Percentiles rank a stretch among this genome's conserved stretches.
phyloP scores from a whole-genome alignment of 1,140 invertebrate species.

The Sycobia sp. region DNA sequence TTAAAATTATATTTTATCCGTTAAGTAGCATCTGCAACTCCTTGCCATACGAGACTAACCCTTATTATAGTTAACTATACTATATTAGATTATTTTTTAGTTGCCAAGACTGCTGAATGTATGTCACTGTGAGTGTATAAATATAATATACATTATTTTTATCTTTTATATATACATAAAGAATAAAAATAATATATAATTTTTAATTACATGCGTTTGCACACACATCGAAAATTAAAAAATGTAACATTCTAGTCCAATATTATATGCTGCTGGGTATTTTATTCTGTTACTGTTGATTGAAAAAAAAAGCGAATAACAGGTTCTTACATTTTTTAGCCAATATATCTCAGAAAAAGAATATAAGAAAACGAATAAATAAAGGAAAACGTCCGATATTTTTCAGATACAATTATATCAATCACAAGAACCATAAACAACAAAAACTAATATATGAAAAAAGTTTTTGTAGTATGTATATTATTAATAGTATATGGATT shows the following conservation, averaged over 20 bases:
- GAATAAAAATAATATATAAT: constrained; percentile 31
- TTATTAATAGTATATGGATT: too few species aligned
- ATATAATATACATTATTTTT: constrained; percentile 41
- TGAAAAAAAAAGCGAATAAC: not conserved
- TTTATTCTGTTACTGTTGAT: constrained; percentile 23
- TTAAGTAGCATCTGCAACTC: constrained; percentile 20
- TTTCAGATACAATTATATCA: too few species aligned
- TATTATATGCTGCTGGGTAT: constrained; percentile 35
- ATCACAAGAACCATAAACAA: not conserved
- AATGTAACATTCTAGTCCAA: constrained; percentile 39
- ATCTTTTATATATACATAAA: too few species aligned
- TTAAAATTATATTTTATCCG: too few species aligned
- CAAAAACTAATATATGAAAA: too few species aligned
- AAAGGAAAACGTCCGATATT: too few species aligned
- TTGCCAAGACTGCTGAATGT: constrained; percentile 42
- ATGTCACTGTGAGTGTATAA: too few species aligned
- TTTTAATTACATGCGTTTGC: constrained; percentile 29
- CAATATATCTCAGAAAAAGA: too few species aligned
- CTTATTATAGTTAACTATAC: constrained; percentile 28
- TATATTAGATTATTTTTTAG: too few species aligned
- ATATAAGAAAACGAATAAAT: too few species aligned
- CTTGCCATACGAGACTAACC: constrained; percentile 39
- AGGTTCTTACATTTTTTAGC: not conserved
- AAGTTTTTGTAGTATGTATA: too few species aligned
- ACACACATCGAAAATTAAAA: constrained; percentile 18